Conservation (phyloP, 2,797 vertebrate species). For the Argya squamiceps region DNA sequence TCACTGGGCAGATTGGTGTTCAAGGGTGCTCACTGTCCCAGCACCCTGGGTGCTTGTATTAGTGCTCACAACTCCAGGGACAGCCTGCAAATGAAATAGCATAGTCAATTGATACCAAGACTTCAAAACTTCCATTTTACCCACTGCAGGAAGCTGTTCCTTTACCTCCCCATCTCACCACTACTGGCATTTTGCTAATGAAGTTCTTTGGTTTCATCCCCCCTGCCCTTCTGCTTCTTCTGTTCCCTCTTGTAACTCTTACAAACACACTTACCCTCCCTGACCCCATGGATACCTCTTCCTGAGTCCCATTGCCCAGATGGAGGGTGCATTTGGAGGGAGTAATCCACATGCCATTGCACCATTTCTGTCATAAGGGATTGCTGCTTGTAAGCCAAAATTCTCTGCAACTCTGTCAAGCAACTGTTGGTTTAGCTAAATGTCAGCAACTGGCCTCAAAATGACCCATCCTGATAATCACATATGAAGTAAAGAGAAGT, state of each 20-base stretch:
- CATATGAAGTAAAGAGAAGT: background rate
- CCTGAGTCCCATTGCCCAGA: background rate
- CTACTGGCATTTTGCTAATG: background rate
- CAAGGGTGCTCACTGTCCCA: background rate
- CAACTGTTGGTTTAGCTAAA: background rate
- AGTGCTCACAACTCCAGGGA: background rate
- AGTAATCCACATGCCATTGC: background rate
- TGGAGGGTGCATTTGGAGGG: background rate
- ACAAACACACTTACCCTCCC: background rate
- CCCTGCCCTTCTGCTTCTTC: background rate
- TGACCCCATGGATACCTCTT: background rate
- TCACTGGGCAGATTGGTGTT: background rate
- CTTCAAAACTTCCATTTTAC: background rate
- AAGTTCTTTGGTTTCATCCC: background rate
- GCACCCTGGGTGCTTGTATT: background rate
- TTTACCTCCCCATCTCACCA: background rate
- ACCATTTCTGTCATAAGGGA: background rate
- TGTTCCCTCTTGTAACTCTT: background rate
- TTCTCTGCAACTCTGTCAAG: background rate
- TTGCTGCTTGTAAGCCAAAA: background rate
- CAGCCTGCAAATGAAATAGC: background rate
- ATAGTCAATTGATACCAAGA: background rate
- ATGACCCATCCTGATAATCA: background rate
- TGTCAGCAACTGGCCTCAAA: background rate
- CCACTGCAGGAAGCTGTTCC: background rate